A percentile compares a stretch with the other conserved stretches of the same genome.
Conservation (phyloP, 2,888 invertebrate genomes). For the Tanypteryx hageni region DNA sequence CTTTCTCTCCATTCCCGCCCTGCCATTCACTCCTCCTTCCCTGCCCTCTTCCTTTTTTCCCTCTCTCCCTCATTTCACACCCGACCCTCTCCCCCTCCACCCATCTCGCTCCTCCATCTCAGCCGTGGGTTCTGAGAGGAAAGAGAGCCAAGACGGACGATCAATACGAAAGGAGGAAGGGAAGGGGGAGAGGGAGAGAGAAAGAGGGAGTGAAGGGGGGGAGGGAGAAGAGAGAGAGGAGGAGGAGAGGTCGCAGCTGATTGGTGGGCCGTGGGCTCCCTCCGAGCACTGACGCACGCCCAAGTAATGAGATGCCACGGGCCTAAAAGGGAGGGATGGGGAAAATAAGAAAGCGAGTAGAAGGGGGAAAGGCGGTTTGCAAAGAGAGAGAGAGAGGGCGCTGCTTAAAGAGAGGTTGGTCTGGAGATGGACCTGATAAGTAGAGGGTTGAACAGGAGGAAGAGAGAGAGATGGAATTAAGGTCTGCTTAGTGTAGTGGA, state of each 20-base stretch:
- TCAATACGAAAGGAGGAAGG: conserved; percentile 37
- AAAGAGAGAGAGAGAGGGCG: neutral
- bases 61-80: neutral
- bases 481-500: neutral
- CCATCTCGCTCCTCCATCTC: neutral
- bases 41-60: neutral
- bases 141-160: conserved; percentile 60
- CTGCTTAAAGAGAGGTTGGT: neutral
- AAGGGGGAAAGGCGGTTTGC: conserved; percentile 3
- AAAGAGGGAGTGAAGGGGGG: neutral
- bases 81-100: neutral
- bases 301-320: conserved; percentile 63
- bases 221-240: neutral
- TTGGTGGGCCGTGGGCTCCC: neutral
- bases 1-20: neutral
- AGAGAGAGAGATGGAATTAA: neutral
- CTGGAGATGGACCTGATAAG: conserved; percentile 27
- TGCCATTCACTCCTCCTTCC: neutral
- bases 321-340: conserved; percentile 40
- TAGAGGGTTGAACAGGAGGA: neutral
- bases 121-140: conserved; percentile 17
- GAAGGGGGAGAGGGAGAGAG: neutral
- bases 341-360: conserved; percentile 15
- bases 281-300: conserved; percentile 50
- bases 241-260: neutral